phyloP scores from a whole-genome alignment of 2,113 vertebrate species.

The Ahaetulla prasina region DNA sequence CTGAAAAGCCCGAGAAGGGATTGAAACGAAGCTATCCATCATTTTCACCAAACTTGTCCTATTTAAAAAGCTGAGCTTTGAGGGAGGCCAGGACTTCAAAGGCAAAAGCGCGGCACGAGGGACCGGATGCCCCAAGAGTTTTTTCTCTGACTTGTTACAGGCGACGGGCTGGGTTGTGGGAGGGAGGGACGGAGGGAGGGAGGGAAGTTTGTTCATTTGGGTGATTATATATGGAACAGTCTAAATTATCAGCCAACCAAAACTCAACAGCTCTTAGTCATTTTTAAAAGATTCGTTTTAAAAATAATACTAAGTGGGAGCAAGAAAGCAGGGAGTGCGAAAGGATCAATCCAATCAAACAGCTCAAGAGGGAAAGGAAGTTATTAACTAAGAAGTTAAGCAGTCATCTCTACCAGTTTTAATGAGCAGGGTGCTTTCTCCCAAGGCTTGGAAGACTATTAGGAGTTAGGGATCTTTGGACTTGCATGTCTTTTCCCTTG shows the following conservation, averaged over 20 bases:
- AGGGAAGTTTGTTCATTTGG: conserved; percentile 44
- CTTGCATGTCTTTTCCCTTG: neutral
- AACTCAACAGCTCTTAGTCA: neutral
- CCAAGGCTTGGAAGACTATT: neutral
- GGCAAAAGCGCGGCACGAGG: conserved; percentile 31
- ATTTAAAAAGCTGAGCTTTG: conserved; percentile 53
- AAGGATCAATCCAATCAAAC: conserved; percentile 5
- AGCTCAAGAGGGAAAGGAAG: conserved; percentile 19
- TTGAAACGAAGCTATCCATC: conserved; percentile 48
- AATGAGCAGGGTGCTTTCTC: neutral
- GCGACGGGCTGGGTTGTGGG: neutral
- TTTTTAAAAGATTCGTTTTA: conserved; percentile 8
- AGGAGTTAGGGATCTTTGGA: neutral
- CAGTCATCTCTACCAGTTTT: conserved; percentile 5
- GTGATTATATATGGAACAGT: conserved; percentile 43
- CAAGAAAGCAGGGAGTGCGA: neutral
- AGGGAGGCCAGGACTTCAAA: conserved; percentile 49
- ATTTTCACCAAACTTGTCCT: conserved; percentile 53
- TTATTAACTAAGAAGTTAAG: conserved; percentile 19
- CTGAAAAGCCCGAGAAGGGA: conserved; percentile 48
- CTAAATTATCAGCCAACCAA: conserved; percentile 31
- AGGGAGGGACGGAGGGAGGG: neutral
- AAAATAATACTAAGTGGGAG: neutral
- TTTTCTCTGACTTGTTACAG: conserved; percentile 44
- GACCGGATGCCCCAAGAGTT: conserved; percentile 36